These are phyloP conservation scores for Neosilurus mollespiculum DNA, from an alignment of 2,797 vertebrate genomes.

Conservation along the genomic window DNA sequence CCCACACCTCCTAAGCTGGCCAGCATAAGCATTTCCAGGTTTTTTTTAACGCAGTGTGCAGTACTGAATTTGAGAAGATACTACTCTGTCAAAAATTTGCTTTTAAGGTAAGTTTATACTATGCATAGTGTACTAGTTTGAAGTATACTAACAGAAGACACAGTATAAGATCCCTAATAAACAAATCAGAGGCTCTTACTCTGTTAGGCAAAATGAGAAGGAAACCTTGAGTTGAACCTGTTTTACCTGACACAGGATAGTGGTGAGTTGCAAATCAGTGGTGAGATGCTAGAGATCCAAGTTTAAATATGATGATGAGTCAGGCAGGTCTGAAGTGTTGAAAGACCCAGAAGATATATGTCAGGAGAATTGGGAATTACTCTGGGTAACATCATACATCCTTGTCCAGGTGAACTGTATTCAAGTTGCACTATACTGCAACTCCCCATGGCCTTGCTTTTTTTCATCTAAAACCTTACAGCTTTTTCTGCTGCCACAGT, in stretches of 20 bases:
- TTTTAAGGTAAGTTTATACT: too few relatives aligned
- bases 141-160: too few relatives aligned
- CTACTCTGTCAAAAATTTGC: too few relatives aligned
- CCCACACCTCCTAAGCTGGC: too few relatives aligned
- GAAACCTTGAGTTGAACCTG: background rate
- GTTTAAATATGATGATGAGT: background rate
- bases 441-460: background rate
- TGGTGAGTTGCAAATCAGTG: too few relatives aligned
- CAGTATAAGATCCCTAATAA: background rate
- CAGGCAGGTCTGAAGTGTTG: background rate
- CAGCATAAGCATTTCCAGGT: too few relatives aligned
- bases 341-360: background rate
- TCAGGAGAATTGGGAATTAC: background rate
- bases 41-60: too few relatives aligned
- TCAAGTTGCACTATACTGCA: slow-evolving; percentile 1
- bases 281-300: too few relatives aligned
- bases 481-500: background rate
- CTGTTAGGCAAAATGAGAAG: background rate
- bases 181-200: background rate
- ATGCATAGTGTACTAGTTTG: too few relatives aligned
- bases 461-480: background rate
- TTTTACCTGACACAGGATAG: background rate
- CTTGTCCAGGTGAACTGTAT: background rate
- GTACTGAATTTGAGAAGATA: too few relatives aligned
- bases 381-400: background rate